Evolutionary conservation across 2,113 vertebrate species (phyloP), one percentile per base, ranked within the genome.

Genomic region (Eolophus roseicapilla): DNA sequence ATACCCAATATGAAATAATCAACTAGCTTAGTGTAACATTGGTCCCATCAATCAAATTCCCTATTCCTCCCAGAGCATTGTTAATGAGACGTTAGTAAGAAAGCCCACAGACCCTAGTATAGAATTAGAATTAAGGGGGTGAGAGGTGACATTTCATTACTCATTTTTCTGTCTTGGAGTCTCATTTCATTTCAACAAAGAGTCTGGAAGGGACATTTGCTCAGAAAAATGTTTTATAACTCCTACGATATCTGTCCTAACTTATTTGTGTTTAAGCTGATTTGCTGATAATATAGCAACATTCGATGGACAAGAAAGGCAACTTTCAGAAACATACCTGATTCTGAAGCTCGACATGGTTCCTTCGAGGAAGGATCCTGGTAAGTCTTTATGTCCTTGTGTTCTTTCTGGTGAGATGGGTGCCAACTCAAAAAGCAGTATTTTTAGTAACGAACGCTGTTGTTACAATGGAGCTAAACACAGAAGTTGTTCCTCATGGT

Each of bases 1-100:
- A 95, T 94, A 95, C 82, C 67, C 95, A 93, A 70, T 77, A 93
- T 92, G 96, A 96, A 97, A 97, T 95, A 93, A 97, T 96, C 92
- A 86, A 92, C 92, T 89, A 87, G 57, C 83, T 89, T 94, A 91
- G 73, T 6, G 4, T 75, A 95, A 88, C 80, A 68, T 19, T 89
- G 59, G 74, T 92, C 67, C 65, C 93, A 95, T 97, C 88, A 94
- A 96, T 97, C 95, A 96, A 87, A 80, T 4, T 82, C 62, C 46
- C 57, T 91, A 33, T 94, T 93, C 62, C 83, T 96, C 82, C 78
- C 70, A 89, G 77, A 77, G 74, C 59, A 73, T 85, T 83, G 77
- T 90, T 97, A 92, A 93, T 92, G 88, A 93, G 94, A 95, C 43
- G 50, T 85, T 92, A 69, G 95, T 82, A 74, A 94, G 83, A 88